phyloP scores from a whole-genome alignment of 2,113 vertebrate genomes.

The Rostratula benghalensis region DNA sequence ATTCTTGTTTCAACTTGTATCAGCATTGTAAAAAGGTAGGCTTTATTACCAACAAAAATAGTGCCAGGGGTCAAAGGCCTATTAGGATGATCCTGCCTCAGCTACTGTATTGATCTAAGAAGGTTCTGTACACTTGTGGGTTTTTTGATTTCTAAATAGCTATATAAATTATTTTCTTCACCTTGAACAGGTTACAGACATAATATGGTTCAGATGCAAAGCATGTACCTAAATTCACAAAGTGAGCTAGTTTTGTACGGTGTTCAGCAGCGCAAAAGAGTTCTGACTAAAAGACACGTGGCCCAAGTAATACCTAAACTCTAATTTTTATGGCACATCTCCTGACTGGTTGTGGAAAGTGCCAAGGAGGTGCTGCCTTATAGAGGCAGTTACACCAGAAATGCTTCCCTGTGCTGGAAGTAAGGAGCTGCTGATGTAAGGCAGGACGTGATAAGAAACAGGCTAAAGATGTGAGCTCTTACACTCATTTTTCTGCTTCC shows the following conservation, averaged over 20 bases:
- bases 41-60: neutral
- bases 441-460: neutral
- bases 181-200: neutral
- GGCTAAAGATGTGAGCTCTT: neutral
- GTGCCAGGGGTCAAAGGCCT: neutral
- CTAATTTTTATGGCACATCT: fast-evolving
- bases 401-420: neutral
- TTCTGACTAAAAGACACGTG: neutral
- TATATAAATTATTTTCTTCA: neutral
- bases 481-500: neutral
- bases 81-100: neutral
- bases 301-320: neutral
- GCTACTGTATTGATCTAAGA: neutral
- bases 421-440: neutral
- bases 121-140: fast-evolving
- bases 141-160: neutral
- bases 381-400: neutral
- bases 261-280: neutral
- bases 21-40: neutral
- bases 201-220: neutral
- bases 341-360: neutral
- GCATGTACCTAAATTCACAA: neutral
- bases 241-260: neutral
- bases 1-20: neutral
- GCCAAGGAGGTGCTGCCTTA: neutral